These are phyloP conservation scores for Hirundichthys speculiger DNA, from an alignment of 2,113 vertebrate species.

Conservation along the genomic window DNA sequence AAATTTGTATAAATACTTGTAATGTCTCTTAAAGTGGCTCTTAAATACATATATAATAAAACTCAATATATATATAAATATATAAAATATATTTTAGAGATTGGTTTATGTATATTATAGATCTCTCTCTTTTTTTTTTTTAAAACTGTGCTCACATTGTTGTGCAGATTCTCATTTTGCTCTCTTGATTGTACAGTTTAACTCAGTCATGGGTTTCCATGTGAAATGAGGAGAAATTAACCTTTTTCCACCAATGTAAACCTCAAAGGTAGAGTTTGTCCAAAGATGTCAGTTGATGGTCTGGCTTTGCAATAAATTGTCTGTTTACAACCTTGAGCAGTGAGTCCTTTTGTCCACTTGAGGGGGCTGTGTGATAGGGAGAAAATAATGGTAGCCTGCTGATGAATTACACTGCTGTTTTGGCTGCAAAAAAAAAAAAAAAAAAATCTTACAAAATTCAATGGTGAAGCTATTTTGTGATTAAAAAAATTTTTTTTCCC, in stretches of 20 bases:
- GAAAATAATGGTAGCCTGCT: not conserved
- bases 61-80: conserved; percentile 14
- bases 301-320: conserved; percentile 45
- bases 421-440: too few relatives aligned
- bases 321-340: conserved; percentile 16
- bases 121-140: not conserved
- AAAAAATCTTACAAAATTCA: too few relatives aligned
- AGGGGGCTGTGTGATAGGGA: conserved; percentile 43
- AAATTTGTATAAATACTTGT: too few relatives aligned
- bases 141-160: conserved; percentile 9
- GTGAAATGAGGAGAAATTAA: not conserved
- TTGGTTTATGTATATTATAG: not conserved
- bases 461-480: too few relatives aligned
- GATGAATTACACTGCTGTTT: too few relatives aligned
- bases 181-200: conserved; percentile 8
- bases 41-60: conserved; percentile 20
- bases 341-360: conserved; percentile 59
- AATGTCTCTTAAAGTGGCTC: not conserved
- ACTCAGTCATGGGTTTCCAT: not conserved
- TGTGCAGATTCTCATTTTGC: not conserved
- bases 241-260: conserved; percentile 3
- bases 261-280: conserved; percentile 19
- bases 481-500: too few relatives aligned
- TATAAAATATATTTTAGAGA: conserved; percentile 7
- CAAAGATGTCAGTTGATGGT: conserved; percentile 29